Evolutionary conservation across 2,888 invertebrate species (phyloP).

Genomic region (Acanthosepion lycidas): DNA sequence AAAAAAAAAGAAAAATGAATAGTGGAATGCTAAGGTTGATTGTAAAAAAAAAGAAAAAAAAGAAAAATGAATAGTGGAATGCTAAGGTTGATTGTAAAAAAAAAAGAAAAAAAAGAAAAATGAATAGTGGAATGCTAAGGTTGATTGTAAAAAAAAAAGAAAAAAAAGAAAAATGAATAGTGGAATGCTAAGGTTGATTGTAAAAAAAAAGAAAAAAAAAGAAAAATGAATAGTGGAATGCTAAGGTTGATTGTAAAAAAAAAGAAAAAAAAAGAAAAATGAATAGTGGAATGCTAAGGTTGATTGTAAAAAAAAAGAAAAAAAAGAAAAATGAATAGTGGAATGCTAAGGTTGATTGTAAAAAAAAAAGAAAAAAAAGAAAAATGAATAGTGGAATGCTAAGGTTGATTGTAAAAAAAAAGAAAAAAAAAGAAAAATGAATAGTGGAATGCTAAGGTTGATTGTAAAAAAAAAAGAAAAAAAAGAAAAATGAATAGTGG

Average conservation of each 20-base stretch:
- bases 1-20: not conserved
- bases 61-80: not conserved
- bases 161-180: not conserved
- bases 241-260: too few species aligned
- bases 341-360: too few species aligned
- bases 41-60: not conserved
- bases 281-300: not conserved
- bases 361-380: not conserved
- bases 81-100: too few species aligned
- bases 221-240: not conserved
- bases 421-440: not conserved
- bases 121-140: not conserved
- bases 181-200: too few species aligned
- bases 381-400: not conserved
- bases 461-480: too few species aligned
- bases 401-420: too few species aligned
- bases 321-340: not conserved
- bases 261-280: not conserved
- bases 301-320: too few species aligned
- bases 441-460: not conserved
- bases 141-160: too few species aligned
- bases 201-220: not conserved
- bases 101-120: not conserved
- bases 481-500: not conserved
- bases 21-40: too few species aligned